These are phyloP conservation scores for Sebastes glaucus DNA, from an alignment of 2,797 vertebrate species.

Conservation along the genomic window DNA sequence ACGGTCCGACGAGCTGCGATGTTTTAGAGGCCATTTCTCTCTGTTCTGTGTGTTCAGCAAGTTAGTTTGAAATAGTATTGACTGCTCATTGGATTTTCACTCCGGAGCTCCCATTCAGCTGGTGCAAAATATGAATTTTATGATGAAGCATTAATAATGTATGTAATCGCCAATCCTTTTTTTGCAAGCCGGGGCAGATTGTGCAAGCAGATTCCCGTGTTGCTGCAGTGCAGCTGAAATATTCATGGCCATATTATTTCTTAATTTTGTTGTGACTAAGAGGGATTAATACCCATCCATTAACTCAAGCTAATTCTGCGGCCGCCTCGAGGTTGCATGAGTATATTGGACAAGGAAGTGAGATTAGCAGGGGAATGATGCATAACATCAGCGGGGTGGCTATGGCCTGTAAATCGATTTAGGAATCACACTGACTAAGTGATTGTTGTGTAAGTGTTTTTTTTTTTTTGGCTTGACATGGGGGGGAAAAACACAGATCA, in stretches of 20 bases:
- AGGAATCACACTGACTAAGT: conserved; percentile 72
- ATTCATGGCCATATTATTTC: conserved; percentile 84
- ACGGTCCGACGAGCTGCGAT: conserved; percentile 17
- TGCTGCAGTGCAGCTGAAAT: conserved; percentile 78
- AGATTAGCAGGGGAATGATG: conserved; percentile 80
- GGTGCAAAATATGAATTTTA: conserved; percentile 72
- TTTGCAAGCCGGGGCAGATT: conserved; percentile 60
- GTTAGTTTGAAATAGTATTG: conserved; percentile 65
- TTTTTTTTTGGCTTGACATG: conserved; percentile 49
- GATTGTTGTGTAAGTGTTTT: conserved; percentile 68
- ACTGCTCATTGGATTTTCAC: conserved; percentile 66
- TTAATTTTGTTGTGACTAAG: conserved; percentile 85
- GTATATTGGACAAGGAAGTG: conserved; percentile 68
- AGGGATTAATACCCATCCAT: conserved; percentile 84
- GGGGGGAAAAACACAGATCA: conserved; percentile 38
- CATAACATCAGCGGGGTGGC: conserved; percentile 65
- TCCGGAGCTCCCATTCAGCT: conserved; percentile 33
- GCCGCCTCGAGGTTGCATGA: conserved; percentile 61
- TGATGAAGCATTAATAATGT: conserved; percentile 79
- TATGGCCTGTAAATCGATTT: conserved; percentile 77
- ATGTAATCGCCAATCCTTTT: conserved; percentile 66
- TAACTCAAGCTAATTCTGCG: conserved; percentile 78
- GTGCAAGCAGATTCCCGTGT: conserved; percentile 55
- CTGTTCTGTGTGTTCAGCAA: conserved; percentile 65
- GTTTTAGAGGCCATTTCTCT: conserved; percentile 52